phyloP scores from a whole-genome alignment of 2,797 vertebrate species.

The Tapera naevia region DNA sequence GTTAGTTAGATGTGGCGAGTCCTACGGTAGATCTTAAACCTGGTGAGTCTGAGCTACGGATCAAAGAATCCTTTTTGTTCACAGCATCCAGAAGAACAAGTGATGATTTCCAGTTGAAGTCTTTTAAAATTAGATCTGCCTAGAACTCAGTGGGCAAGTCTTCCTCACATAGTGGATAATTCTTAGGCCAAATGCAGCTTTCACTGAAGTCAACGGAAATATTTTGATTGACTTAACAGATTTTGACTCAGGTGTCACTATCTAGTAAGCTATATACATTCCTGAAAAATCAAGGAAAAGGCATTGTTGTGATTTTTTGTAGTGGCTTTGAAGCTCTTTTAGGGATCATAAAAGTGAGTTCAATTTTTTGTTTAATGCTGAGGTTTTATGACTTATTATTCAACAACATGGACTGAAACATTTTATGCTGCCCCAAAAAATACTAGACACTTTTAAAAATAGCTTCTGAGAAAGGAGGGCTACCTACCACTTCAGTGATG shows the following conservation, averaged over 20 bases:
- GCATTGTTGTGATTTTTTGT: background rate
- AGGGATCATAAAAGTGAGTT: background rate
- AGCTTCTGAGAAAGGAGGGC: background rate
- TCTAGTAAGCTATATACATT: background rate
- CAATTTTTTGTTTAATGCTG: background rate
- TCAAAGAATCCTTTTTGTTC: background rate
- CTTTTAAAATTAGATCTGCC: constrained; percentile 1
- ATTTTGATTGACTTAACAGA: background rate
- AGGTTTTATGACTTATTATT: background rate
- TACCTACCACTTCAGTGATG: background rate
- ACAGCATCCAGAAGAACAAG: background rate
- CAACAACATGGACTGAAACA: background rate
- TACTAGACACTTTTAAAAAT: background rate
- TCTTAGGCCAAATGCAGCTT: constrained; percentile 27
- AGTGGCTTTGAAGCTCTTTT: background rate
- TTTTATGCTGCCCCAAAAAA: background rate
- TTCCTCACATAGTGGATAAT: background rate
- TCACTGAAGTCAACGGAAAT: background rate
- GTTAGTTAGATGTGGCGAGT: background rate
- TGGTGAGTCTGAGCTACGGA: background rate
- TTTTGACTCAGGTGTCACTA: background rate
- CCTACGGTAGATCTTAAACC: background rate
- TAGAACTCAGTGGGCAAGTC: constrained; percentile 2
- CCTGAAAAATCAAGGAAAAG: background rate
- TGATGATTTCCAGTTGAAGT: constrained; percentile 9